Evolutionary conservation across 2,797 vertebrate species (phyloP).

Genomic region (Thamnophis elegans): DNA sequence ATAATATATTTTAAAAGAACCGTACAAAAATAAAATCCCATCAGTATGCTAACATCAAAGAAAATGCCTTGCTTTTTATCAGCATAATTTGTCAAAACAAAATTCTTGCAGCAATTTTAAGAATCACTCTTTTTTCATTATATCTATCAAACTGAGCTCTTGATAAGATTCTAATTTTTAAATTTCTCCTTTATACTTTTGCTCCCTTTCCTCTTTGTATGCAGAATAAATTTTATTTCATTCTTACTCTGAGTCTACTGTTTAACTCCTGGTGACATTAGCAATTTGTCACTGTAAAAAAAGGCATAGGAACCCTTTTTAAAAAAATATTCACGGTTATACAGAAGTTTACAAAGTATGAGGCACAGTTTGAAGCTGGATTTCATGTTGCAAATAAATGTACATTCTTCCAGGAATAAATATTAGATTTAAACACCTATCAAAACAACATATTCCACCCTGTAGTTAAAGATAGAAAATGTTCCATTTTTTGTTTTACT

Average conservation of each 20-base stretch:
- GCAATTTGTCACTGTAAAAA: neutral
- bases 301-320: neutral
- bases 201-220: neutral
- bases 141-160: neutral
- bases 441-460: neutral
- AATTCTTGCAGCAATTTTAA: neutral
- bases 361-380: neutral
- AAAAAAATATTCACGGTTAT: neutral
- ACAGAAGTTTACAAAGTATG: neutral
- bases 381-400: neutral
- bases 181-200: neutral
- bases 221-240: neutral
- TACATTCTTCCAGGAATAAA: neutral
- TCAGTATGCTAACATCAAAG: neutral
- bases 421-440: neutral
- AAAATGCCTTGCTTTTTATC: neutral
- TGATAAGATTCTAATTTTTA: neutral
- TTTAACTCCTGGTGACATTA: neutral
- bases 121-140: neutral
- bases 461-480: no score
- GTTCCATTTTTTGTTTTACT: neutral
- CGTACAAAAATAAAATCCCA: neutral
- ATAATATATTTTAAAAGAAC: neutral
- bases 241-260: neutral
- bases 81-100: neutral